These are phyloP conservation scores for Acromyrmex charruanus DNA, from an alignment of 1,140 invertebrate species.

Conservation along the genomic window DNA sequence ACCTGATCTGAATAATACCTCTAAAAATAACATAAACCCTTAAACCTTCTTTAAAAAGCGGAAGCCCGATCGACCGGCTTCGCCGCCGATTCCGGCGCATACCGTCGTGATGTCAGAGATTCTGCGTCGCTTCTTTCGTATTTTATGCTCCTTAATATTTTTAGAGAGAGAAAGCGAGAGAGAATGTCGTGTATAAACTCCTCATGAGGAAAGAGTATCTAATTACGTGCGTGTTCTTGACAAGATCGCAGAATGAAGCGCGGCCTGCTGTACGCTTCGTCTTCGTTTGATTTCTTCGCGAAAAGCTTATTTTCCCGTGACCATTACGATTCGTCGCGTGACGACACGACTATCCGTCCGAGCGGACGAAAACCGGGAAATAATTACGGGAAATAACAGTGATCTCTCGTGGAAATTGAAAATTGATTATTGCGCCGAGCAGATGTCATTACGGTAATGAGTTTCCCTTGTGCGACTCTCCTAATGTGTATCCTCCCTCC, in stretches of 20 bases:
- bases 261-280: not conserved
- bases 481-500: not conserved
- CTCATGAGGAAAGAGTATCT: no score
- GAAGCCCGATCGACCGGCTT: slow-evolving; percentile 4
- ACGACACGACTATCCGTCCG: not conserved
- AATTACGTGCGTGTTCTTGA: not conserved
- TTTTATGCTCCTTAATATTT: slow-evolving; percentile 22
- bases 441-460: slow-evolving; percentile 62
- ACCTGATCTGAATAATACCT: slow-evolving; percentile 79
- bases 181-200: not conserved
- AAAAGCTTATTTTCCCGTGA: slow-evolving; percentile 1
- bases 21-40: slow-evolving; percentile 78
- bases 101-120: slow-evolving; percentile 64
- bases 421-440: slow-evolving; percentile 56
- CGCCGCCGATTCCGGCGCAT: slow-evolving; percentile 41
- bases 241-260: slow-evolving; percentile 22
- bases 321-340: slow-evolving; percentile 37
- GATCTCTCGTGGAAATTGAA: slow-evolving; percentile 58
- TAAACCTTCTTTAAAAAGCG: slow-evolving; percentile 69
- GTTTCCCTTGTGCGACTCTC: slow-evolving; percentile 45
- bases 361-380: slow-evolving; percentile 32
- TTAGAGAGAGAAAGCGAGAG: slow-evolving; percentile 7
- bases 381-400: slow-evolving; percentile 48
- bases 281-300: not conserved
- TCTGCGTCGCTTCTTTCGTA: slow-evolving; percentile 32